A percentile compares a stretch with the other conserved stretches of the same genome.
phyloP scores from a whole-genome alignment of 2,888 invertebrate genomes.

The Dicroscelio sp. region DNA sequence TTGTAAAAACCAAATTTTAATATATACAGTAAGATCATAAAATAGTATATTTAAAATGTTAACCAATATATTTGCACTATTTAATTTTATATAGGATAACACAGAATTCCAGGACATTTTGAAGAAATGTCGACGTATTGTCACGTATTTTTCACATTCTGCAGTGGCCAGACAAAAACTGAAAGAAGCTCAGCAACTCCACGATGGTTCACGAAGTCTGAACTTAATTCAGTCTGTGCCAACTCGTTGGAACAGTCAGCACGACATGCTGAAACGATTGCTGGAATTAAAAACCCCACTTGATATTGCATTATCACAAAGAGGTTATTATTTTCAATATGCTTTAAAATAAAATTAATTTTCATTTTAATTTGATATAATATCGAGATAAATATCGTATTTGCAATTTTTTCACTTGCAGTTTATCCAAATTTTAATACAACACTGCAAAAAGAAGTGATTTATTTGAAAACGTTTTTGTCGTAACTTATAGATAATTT shows the following conservation, averaged over 20 bases:
- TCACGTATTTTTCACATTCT: constrained; percentile 3
- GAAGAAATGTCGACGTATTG: background rate
- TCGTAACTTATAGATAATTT: no score
- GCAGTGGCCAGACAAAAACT: background rate
- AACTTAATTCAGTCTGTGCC: background rate
- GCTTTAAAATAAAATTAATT: background rate
- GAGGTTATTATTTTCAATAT: background rate
- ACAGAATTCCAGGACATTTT: background rate
- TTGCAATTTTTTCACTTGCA: no score
- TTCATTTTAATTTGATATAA: background rate
- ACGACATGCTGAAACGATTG: background rate
- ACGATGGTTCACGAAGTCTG: background rate
- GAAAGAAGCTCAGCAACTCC: background rate
- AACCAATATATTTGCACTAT: no score
- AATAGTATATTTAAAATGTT: background rate
- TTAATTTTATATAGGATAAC: background rate
- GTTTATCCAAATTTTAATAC: no score
- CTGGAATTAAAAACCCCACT: background rate
- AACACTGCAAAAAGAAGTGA: no score
- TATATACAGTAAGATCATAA: background rate
- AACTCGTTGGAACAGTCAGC: background rate
- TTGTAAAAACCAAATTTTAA: background rate
- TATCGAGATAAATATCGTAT: background rate
- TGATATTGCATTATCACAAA: background rate
- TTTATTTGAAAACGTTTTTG: no score